Percentiles rank a stretch among this genome's conserved stretches.
These are phyloP conservation scores for Saccostrea glomerata DNA, from an alignment of 1,140 invertebrate species.

Conservation along the genomic window DNA sequence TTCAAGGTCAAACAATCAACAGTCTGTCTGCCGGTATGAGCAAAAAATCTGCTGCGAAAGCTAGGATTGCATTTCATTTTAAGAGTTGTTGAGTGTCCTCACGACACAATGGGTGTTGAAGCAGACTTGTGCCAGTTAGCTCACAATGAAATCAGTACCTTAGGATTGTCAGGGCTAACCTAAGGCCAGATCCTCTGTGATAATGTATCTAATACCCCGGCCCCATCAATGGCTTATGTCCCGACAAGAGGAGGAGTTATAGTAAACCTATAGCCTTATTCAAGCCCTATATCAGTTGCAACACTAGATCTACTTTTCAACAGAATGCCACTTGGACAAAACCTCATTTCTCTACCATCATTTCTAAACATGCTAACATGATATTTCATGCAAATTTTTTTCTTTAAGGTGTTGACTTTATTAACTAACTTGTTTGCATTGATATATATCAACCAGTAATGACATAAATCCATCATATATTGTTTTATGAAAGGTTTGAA, in stretches of 20 bases:
- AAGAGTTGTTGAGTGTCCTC: background rate
- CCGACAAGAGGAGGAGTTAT: background rate
- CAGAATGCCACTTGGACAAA: conserved; percentile 4
- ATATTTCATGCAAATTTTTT: background rate
- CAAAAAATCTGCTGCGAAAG: background rate
- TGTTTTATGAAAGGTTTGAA: conserved; percentile 34
- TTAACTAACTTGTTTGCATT: background rate
- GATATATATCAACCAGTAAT: background rate
- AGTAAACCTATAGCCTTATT: background rate
- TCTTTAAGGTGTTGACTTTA: background rate
- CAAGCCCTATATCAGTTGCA: background rate
- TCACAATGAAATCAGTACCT: background rate
- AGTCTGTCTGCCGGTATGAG: conserved; percentile 7
- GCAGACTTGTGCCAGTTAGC: background rate
- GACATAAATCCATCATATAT: background rate
- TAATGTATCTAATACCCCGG: background rate
- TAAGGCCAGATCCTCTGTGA: conserved; percentile 6
- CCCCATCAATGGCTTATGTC: background rate
- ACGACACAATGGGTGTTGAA: conserved; percentile 27
- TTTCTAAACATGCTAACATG: background rate
- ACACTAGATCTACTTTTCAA: background rate
- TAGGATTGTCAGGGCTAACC: background rate
- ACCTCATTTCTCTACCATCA: background rate
- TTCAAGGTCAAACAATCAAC: conserved; percentile 26
- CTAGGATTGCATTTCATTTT: background rate